Base-by-base conservation (phyloP, 2,113 vertebrate genomes). In the Embiotoca jacksoni region DNA sequence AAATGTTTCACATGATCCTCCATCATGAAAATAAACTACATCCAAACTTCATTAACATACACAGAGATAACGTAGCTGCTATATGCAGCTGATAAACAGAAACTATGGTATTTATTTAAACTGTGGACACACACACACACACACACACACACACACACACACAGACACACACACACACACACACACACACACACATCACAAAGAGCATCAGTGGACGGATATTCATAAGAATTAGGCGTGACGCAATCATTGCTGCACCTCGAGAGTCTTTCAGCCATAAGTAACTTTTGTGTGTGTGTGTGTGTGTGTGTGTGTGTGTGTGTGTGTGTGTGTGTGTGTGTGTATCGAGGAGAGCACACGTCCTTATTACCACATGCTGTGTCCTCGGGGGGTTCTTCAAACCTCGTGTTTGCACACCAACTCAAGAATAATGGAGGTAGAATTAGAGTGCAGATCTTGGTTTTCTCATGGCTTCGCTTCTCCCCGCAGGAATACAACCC, bases 21-120 rank as follows among this genome's bases (percentile, higher is more conserved):
- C 37, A 80, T 69, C 63, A 58, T 11, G 3, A 16, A 11, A 49
- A 44, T 11, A 44, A 13, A 44, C 41, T 44, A 44, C 10, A 49
- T 53, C 62, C 31, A 63, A 53, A 33, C 64, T 35, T 33, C 64
- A 75, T 83, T 74, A 69, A 30, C 75, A 73, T 68, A 62, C 6
- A 14, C 37, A 57, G 62, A 59, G 8, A 52, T 49, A 58, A 58
- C 31, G 13, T 44, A 58, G 66, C 39, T 44, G 36, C 41, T 56
- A n/a, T 4, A 3, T 44, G 37, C 37, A 39, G 10, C 49, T 37
- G 39, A n/a, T 32, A 3, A 6, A 50, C 16, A 49, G 31, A 13
- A n/a, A 6, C 41, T 59, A 2, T 23, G 4, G 11, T 32, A 4
- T 53, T n/a, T 23, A 23, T 39, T 23, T 23, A 23, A 23, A 23